Evolutionary conservation across 53 echinoderm and acorn worm species (phyloP).

Genomic region (Antedon mediterranea): DNA sequence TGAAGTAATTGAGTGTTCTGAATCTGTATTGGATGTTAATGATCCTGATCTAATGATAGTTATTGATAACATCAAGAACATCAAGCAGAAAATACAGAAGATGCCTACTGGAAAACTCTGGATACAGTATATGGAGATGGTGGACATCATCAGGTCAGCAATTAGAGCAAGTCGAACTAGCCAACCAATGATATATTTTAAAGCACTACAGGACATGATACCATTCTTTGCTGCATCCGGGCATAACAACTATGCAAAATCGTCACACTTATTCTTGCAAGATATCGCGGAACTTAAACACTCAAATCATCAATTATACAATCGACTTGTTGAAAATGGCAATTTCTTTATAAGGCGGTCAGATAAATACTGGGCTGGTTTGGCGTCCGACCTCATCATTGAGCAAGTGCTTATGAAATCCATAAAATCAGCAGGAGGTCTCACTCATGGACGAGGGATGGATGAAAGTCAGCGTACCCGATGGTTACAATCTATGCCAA

Average conservation of each 20-base stretch:
- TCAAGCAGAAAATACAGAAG: not conserved
- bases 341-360: not conserved
- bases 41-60: not conserved
- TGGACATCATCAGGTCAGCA: not conserved
- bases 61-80: not conserved
- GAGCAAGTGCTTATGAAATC: slow-evolving; percentile 5
- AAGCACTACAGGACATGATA: not conserved
- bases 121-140: not conserved
- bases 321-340: too few relatives aligned
- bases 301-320: too few relatives aligned
- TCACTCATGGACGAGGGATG: slow-evolving; percentile 15
- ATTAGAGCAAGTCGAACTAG: not conserved
- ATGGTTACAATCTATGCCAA: slow-evolving; percentile 12
- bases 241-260: not conserved
- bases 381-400: slow-evolving; percentile 5
- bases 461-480: slow-evolving; percentile 6
- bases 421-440: slow-evolving; percentile 1
- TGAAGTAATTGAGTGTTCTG: not conserved
- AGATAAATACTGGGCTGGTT: not conserved
- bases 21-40: not conserved
- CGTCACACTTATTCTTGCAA: too few relatives aligned
- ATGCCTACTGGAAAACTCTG: not conserved
- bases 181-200: not conserved
- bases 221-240: not conserved
- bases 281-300: too few relatives aligned